phyloP scores from a whole-genome alignment of 2,113 vertebrate species.

The Microcebus griseorufus region DNA sequence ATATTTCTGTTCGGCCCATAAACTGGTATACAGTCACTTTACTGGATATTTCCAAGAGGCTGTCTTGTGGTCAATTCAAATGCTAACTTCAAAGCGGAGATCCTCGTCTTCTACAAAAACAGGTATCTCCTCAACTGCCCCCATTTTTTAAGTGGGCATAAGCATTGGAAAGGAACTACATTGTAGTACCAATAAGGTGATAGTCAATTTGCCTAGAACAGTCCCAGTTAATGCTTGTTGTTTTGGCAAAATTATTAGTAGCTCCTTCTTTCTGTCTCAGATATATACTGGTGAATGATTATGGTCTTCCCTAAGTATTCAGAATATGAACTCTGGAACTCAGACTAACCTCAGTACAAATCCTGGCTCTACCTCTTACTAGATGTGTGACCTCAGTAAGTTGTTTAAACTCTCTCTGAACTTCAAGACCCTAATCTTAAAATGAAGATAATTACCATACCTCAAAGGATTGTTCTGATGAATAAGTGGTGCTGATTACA shows the following conservation, averaged over 20 bases:
- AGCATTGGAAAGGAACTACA: not conserved
- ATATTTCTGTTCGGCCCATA: not conserved
- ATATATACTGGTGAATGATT: not conserved
- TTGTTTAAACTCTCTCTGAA: slow-evolving; percentile 23
- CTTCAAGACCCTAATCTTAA: not conserved
- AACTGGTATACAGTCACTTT: not conserved
- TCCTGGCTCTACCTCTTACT: not conserved
- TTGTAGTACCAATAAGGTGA: not conserved
- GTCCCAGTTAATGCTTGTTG: not conserved
- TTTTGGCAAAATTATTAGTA: not conserved
- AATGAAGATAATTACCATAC: not conserved
- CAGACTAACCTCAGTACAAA: not conserved
- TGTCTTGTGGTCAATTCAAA: not conserved
- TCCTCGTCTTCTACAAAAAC: not conserved
- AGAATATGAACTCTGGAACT: not conserved
- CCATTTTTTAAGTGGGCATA: not conserved
- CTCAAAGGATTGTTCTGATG: not conserved
- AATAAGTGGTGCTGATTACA: slow-evolving; percentile 1
- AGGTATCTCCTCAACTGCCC: not conserved
- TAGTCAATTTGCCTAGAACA: not conserved
- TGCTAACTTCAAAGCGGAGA: not conserved
- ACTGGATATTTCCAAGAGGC: not conserved
- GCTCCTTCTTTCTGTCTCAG: not conserved
- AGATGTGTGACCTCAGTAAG: not conserved
- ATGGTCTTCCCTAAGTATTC: not conserved